Evolutionary conservation across 2,888 invertebrate genomes (phyloP).

Genomic region (Neoaliturus tenellus): DNA sequence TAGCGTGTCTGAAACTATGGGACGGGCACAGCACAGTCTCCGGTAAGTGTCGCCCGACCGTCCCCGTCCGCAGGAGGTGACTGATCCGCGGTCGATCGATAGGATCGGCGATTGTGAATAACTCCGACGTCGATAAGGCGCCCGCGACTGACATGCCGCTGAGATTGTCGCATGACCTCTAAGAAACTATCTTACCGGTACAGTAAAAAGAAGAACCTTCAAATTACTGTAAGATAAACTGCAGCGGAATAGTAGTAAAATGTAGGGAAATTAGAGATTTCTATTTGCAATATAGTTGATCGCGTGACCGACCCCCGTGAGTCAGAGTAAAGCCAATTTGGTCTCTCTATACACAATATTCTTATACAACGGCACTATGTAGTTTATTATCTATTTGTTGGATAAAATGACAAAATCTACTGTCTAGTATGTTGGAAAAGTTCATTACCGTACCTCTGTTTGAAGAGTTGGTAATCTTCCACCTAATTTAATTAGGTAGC

Average conservation of each 20-base stretch:
- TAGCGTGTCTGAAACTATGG: conserved; percentile 33
- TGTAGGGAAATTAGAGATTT: not conserved
- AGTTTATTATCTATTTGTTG: too few species aligned
- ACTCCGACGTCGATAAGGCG: not conserved
- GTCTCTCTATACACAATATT: not conserved
- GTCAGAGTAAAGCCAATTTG: not conserved
- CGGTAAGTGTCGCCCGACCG: not conserved
- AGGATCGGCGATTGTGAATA: not conserved
- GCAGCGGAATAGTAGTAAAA: not conserved
- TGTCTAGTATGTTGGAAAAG: too few species aligned
- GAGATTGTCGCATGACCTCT: not conserved
- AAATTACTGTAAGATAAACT: not conserved
- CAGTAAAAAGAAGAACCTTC: not conserved
- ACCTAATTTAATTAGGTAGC: too few species aligned
- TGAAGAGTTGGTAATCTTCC: too few species aligned
- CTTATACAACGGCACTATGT: not conserved
- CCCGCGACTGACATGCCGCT: not conserved
- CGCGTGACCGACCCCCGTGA: not conserved
- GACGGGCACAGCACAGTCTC: not conserved
- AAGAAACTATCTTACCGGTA: too few species aligned
- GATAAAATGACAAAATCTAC: too few species aligned
- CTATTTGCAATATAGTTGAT: not conserved
- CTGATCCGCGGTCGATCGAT: not conserved
- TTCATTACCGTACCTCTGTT: too few species aligned
- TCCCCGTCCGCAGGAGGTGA: too few species aligned